Percentiles rank a stretch among this genome's conserved stretches.
Conservation (phyloP, 2,888 invertebrate genomes). For the Ectemnius cavifrons region DNA sequence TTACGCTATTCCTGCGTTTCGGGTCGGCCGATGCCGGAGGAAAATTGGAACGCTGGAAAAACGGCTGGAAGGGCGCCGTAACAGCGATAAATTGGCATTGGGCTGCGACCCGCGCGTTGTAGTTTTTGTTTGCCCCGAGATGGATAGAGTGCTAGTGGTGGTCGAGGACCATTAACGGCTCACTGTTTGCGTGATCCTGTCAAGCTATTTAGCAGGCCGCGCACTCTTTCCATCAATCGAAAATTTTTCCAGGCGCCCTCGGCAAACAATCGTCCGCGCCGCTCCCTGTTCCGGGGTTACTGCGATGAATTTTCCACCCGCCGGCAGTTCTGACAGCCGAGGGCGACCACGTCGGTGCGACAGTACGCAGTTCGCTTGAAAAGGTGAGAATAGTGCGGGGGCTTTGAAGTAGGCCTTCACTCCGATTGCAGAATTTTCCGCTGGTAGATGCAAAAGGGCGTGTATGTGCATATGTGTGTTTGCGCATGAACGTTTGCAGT, state of each 20-base stretch:
- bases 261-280: slow-evolving; percentile 1
- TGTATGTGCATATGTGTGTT: neutral
- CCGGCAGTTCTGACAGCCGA: neutral
- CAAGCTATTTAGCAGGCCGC: neutral
- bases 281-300: too few species aligned
- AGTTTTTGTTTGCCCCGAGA: neutral
- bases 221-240: neutral
- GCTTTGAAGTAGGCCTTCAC: too few species aligned
- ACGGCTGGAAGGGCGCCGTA: neutral
- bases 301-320: neutral
- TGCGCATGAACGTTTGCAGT: neutral
- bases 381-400: too few species aligned
- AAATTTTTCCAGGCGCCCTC: neutral
- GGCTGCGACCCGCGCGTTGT: neutral
- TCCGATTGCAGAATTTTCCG: neutral
- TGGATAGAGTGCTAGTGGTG: neutral
- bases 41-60: neutral
- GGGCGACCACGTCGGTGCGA: too few species aligned
- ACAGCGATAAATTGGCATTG: slow-evolving; percentile 7
- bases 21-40: neutral
- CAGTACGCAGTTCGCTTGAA: too few species aligned
- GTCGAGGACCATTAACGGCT: neutral
- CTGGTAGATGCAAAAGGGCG: neutral
- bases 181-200: neutral
- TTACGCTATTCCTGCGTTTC: neutral